These are phyloP conservation scores for Ichneumoninae sp. DNA, from an alignment of 2,888 invertebrate species.

Conservation along the genomic window DNA sequence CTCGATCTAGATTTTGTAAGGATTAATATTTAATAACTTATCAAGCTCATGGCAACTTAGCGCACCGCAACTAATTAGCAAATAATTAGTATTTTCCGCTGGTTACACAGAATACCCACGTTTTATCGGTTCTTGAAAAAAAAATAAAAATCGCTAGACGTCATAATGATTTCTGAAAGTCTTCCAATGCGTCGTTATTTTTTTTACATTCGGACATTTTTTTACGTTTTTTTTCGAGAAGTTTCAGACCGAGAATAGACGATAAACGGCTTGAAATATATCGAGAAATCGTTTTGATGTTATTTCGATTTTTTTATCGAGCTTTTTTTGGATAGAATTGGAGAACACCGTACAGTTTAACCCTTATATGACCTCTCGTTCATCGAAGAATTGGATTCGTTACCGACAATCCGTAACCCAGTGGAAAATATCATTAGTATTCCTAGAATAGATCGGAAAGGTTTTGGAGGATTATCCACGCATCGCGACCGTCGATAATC, in stretches of 20 bases:
- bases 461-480: not conserved
- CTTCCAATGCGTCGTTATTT: not conserved
- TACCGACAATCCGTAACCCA: not conserved
- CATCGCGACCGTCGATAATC: not conserved
- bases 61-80: not conserved
- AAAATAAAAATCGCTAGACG: not conserved
- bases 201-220: not conserved
- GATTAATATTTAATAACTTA: slow-evolving; percentile 14
- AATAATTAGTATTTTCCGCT: not conserved
- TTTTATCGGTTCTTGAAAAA: not conserved
- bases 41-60: not conserved
- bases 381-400: not conserved
- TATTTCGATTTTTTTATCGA: not conserved
- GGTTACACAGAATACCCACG: not conserved
- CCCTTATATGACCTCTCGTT: too few species aligned
- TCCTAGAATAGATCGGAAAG: not conserved
- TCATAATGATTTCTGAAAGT: not conserved
- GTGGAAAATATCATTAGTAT: not conserved
- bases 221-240: not conserved
- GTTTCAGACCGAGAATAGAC: not conserved
- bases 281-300: not conserved
- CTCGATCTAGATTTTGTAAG: slow-evolving; percentile 54
- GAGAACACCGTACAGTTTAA: not conserved
- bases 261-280: not conserved
- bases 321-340: not conserved